Percentiles rank a stretch among this genome's conserved stretches.
These are phyloP conservation scores for Speoplatyrhinus poulsoni DNA, from an alignment of 2,113 vertebrate genomes.

Conservation along the genomic window DNA sequence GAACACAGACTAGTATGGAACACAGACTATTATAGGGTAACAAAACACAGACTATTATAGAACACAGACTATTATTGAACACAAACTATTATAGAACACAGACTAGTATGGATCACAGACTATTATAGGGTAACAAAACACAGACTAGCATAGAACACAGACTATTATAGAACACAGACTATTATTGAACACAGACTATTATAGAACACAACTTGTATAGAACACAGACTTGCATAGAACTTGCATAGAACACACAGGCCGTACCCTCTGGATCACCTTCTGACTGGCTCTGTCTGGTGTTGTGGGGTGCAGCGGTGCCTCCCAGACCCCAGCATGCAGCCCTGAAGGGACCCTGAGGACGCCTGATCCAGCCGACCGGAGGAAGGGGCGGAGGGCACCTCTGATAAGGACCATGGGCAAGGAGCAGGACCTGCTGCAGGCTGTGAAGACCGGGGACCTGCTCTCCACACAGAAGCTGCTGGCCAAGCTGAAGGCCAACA, in stretches of 20 bases:
- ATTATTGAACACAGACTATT: no score
- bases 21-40: no score
- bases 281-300: not conserved
- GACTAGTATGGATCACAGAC: no score
- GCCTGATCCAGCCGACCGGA: not conserved
- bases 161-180: not conserved
- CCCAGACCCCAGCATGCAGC: conserved; percentile 45
- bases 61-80: no score
- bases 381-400: not conserved
- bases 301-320: conserved; percentile 39
- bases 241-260: no score
- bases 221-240: no score
- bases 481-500: conserved; percentile 66
- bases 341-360: conserved; percentile 33
- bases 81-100: no score
- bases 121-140: not conserved
- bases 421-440: conserved; percentile 80
- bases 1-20: not conserved
- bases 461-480: conserved; percentile 73
- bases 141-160: no score
- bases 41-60: no score
- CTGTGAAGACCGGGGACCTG: conserved; percentile 77
- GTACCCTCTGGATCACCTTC: not conserved
- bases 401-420: conserved; percentile 66
- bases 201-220: no score